A percentile compares a stretch with the other conserved stretches of the same genome.
Conservation (phyloP, 2,888 invertebrate genomes). For the Parochlus steinenii region DNA sequence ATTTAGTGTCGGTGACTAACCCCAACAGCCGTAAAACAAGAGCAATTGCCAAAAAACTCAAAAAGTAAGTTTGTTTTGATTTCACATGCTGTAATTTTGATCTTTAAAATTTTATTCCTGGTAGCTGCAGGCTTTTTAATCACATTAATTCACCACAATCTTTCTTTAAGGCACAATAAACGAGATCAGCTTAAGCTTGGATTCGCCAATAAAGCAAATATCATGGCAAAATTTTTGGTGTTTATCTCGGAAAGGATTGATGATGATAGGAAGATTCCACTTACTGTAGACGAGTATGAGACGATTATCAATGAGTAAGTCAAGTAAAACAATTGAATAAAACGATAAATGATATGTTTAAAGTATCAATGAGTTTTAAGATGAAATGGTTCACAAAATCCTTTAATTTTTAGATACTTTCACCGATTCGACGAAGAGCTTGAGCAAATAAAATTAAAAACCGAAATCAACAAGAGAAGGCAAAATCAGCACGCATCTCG, state of each 20-base stretch:
- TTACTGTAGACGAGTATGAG: constrained; percentile 42
- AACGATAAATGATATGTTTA: not conserved
- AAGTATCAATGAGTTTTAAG: constrained; percentile 10
- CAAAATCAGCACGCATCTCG: constrained; percentile 66
- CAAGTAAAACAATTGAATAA: constrained; percentile 17
- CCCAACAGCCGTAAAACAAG: no score
- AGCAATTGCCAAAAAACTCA: no score
- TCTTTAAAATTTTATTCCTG: no score
- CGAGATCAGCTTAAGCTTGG: no score
- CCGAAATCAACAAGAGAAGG: constrained; percentile 47
- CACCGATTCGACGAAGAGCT: constrained; percentile 58
- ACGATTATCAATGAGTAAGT: constrained; percentile 39
- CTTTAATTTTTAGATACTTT: constrained; percentile 30
- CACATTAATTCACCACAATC: no score
- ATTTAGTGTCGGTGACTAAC: no score
- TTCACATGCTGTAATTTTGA: no score
- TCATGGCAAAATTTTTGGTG: no score
- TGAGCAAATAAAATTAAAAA: constrained; percentile 60
- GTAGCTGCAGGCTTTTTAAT: no score
- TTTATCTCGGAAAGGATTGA: constrained; percentile 60
- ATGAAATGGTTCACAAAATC: constrained; percentile 9
- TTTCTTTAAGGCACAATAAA: no score
- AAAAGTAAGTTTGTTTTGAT: no score
- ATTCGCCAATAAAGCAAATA: no score
- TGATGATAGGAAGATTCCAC: constrained; percentile 29